These are phyloP conservation scores for Tillus elongatus DNA, from an alignment of 2,888 invertebrate species.

Conservation along the genomic window DNA sequence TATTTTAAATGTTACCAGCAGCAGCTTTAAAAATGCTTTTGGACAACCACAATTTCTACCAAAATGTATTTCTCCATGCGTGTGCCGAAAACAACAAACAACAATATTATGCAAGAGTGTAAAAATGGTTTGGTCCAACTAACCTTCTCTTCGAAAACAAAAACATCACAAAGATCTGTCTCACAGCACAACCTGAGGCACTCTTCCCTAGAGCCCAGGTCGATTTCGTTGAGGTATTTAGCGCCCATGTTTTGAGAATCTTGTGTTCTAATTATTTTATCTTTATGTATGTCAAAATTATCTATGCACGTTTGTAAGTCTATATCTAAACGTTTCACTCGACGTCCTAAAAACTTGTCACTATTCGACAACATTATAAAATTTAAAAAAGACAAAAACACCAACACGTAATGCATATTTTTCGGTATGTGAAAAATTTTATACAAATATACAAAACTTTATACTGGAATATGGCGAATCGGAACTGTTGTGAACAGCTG, in stretches of 20 bases:
- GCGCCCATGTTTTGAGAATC: constrained; percentile 85
- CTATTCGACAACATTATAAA: constrained; percentile 5
- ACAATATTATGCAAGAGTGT: too few relatives aligned
- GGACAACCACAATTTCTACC: too few relatives aligned
- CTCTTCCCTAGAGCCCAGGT: constrained; percentile 69
- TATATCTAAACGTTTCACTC: constrained; percentile 39
- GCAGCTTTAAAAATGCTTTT: too few relatives aligned
- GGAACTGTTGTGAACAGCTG: too few relatives aligned
- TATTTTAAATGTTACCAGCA: too few relatives aligned
- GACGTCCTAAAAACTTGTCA: constrained; percentile 6
- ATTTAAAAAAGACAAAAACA: constrained; percentile 10
- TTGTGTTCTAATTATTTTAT: constrained; percentile 84
- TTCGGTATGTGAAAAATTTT: too few relatives aligned
- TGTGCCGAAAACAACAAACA: too few relatives aligned
- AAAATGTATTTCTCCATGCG: too few relatives aligned
- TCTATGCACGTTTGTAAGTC: constrained; percentile 61
- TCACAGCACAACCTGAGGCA: constrained; percentile 82
- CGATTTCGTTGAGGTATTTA: constrained; percentile 76
- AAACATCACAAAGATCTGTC: constrained; percentile 79
- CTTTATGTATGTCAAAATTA: constrained; percentile 75
- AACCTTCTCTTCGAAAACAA: constrained; percentile 88
- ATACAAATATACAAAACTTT: too few relatives aligned
- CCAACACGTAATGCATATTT: constrained; percentile 10
- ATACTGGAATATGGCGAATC: too few relatives aligned
- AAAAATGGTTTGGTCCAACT: too few relatives aligned